Evolutionary conservation across 1,140 invertebrate species (phyloP), one percentile per base, ranked within the genome.

Genomic region (Luehdorfia chinensis): DNA sequence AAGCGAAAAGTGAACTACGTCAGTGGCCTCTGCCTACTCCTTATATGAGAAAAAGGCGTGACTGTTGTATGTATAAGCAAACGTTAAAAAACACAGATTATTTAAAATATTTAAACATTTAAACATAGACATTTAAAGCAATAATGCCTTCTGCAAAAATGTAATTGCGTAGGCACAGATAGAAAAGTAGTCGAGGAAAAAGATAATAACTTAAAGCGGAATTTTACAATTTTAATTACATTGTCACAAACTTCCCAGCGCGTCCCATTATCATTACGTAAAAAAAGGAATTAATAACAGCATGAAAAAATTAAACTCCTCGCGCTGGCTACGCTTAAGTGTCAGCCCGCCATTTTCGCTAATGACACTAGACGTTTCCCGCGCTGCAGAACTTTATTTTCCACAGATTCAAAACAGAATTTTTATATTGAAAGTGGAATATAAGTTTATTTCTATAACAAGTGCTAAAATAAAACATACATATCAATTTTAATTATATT

Each of bases 291-390:
- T 67, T 71, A 69, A 73, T 73, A 73, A 62, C 57, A 50, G 51
- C 60, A 55, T 46, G 59, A 59, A 53, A 51, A 64, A 69, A 76
- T 71, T 73, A 69, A 67, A 66, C 57, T 69, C 60, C 57, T 66
- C 59, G 41, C 59, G 62, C 51, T 72, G 68, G 66, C 57, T 75
- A 72, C 66, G 66, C 70, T 73, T 66, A 72, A 75, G 59, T 66
- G 55, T 41, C 32, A 41, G 47, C 45, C 61, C 59, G 63, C 63
- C 58, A 69, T 67, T 68, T 71, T 60, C 68, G 50, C 50, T 75
- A 78, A 78, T 78, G 75, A 75, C 73, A 75, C 75, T 78, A 73
- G 50, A 75, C 56, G 51, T 32, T 61, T 62, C 51, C 61, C 55
- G 55, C 55, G 49, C 49, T 48, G 50, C 50, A 21, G 41, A 36